A percentile compares a stretch with the other conserved stretches of the same genome.
Conservation (phyloP, 2,888 invertebrate genomes). For the Euzophera pinguis region DNA sequence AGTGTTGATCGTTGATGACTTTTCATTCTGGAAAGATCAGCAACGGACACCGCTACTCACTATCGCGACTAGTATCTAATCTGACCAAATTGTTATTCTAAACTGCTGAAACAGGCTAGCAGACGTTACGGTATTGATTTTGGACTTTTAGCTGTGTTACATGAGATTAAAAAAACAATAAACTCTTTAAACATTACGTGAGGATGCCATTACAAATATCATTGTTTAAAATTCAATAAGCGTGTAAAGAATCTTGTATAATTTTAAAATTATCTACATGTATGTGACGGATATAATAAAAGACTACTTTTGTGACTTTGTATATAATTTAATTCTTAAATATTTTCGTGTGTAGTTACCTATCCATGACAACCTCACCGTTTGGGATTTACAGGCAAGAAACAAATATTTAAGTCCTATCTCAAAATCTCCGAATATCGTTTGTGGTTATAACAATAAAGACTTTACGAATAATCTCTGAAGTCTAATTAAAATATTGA, state of each 20-base stretch:
- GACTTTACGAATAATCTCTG: slow-evolving; percentile 53
- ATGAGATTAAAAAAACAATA: slow-evolving; percentile 25
- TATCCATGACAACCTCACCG: slow-evolving; percentile 59
- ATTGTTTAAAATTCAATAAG: slow-evolving; percentile 15
- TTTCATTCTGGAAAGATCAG: slow-evolving; percentile 70
- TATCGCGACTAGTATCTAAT: slow-evolving; percentile 44
- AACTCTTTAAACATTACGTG: slow-evolving; percentile 57
- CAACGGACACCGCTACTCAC: slow-evolving; percentile 74
- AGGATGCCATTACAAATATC: slow-evolving; percentile 60
- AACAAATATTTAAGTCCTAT: not conserved
- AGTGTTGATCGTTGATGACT: slow-evolving; percentile 72
- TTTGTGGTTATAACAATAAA: slow-evolving; percentile 48
- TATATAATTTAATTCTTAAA: not conserved
- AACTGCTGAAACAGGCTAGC: slow-evolving; percentile 56
- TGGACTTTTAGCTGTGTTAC: slow-evolving; percentile 26
- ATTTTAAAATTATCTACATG: not conserved
- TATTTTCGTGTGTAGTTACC: not conserved
- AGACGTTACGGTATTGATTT: slow-evolving; percentile 40
- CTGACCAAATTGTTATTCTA: slow-evolving; percentile 43
- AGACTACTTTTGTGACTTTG: not conserved
- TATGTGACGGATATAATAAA: not conserved
- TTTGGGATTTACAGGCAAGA: slow-evolving; percentile 19
- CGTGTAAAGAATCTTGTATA: not conserved
- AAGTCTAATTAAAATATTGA: slow-evolving; percentile 14
- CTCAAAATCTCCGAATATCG: slow-evolving; percentile 23